These are phyloP conservation scores for Antedon mediterranea DNA, from an alignment of 53 echinoderm and acorn worm genomes.

Conservation along the genomic window DNA sequence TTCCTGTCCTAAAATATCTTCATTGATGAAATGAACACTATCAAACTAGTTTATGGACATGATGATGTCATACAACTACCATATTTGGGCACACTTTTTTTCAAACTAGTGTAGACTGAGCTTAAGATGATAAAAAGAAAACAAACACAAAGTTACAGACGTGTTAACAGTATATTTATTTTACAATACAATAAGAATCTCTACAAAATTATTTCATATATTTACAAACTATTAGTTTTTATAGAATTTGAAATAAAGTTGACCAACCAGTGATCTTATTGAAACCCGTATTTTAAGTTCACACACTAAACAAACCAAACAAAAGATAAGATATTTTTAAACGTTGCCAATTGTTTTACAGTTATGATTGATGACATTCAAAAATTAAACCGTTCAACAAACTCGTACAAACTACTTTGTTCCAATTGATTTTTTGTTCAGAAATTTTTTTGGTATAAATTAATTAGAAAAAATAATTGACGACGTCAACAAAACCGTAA, in stretches of 20 bases:
- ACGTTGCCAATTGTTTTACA: too few relatives aligned
- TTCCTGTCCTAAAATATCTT: too few relatives aligned
- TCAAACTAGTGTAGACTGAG: too few relatives aligned
- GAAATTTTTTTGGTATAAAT: not conserved
- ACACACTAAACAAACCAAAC: not conserved
- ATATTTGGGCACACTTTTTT: too few relatives aligned
- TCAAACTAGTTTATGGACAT: too few relatives aligned
- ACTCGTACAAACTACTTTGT: not conserved
- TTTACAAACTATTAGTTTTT: not conserved
- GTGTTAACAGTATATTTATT: not conserved
- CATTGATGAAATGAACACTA: too few relatives aligned
- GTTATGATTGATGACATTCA: too few relatives aligned
- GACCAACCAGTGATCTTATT: not conserved
- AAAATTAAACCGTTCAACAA: too few relatives aligned
- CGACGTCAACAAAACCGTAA: not conserved
- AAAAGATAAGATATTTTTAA: not conserved
- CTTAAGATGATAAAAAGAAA: not conserved
- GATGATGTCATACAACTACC: too few relatives aligned
- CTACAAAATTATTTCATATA: not conserved
- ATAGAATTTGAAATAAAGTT: not conserved
- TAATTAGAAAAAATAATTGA: not conserved
- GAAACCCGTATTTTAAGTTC: not conserved
- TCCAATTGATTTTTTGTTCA: not conserved
- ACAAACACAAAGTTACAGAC: not conserved
- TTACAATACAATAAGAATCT: not conserved